Evolutionary conservation across 2,113 vertebrate genomes (phyloP), one percentile per base, ranked within the genome.

Genomic region (Orthochromis indermauri): DNA sequence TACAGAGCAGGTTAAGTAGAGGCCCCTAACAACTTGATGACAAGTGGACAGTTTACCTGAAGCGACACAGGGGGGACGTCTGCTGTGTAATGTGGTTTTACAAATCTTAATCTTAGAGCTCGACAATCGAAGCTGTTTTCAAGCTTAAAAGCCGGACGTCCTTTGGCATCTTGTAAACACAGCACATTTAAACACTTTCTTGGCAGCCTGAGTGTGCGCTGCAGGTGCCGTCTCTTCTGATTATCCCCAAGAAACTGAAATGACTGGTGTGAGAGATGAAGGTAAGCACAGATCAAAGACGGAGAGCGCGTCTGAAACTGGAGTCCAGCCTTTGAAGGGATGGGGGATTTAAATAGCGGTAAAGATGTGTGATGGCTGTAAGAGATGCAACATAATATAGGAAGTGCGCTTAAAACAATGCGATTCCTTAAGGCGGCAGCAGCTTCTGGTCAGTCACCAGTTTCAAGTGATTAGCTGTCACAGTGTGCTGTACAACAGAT

Each of bases 191-290:
- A 92, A 80, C 61, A 21, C 66, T 40, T 91, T 93, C 59, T 84
- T 86, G 66, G 91, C 81, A 86, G 79, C 40, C 57, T 57, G 19
- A n/a, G 35, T 17, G 73, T 31, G 53, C 92, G 7, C 89, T 13
- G 83, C 88, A 28, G 88, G 85, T 91, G 90, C 84, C 10, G 85
- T 90, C 91, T 84, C 37, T 80, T 90, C 79, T 26, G 37, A 91
- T 94, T 85, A 90, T 47, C n/a, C 54, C 10, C 3, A 16, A 85
- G 66, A 45, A 24, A 78, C 24, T 87, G 21, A 93, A 91, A 91
- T 80, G 78, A 37, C 40, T 45, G 8, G 40, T 53, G 85, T 35
- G 53, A 76, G 55, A 61, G 63, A 73, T 57, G 71, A 76, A 63
- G 80, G 71, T 81, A 80, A 28, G 83, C 12, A 51, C 24, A 24